A percentile compares a stretch with the other conserved stretches of the same genome.
Conservation (phyloP, 2,797 vertebrate genomes). For the Melanogrammus aeglefinus region DNA sequence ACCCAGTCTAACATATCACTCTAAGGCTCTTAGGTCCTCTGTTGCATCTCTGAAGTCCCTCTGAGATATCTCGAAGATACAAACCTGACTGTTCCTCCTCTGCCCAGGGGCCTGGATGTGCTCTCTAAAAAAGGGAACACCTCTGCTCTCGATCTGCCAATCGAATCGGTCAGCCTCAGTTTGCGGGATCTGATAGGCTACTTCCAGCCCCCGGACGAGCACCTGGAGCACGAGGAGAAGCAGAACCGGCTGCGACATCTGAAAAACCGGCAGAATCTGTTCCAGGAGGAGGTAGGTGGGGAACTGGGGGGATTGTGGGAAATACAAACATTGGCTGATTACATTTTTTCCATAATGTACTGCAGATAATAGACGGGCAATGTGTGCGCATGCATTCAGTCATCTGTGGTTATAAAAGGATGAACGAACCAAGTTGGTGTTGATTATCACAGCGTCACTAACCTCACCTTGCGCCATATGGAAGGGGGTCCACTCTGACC, state of each 20-base stretch:
- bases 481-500: too few relatives aligned
- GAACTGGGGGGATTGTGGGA: background rate
- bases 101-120: constrained; percentile 83
- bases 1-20: too few relatives aligned
- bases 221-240: constrained; percentile 91
- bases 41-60: background rate
- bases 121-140: constrained; percentile 83
- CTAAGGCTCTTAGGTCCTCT: background rate
- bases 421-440: background rate
- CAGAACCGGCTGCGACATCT: constrained; percentile 92
- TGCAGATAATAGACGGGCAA: background rate
- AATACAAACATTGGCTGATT: too few relatives aligned
- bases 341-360: background rate
- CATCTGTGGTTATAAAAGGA: background rate
- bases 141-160: constrained; percentile 81
- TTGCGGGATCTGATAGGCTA: constrained; percentile 92
- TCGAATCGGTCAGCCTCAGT: constrained; percentile 89
- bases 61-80: background rate
- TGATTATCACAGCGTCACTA: background rate
- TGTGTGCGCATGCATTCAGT: background rate
- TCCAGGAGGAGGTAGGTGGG: constrained; percentile 88
- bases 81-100: background rate
- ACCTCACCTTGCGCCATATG: too few relatives aligned
- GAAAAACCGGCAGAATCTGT: constrained; percentile 95
- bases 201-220: constrained; percentile 92